Evolutionary conservation across 2,888 invertebrate species (phyloP), one percentile per base, ranked within the genome.

Genomic region (Trissolcus japonicus): DNA sequence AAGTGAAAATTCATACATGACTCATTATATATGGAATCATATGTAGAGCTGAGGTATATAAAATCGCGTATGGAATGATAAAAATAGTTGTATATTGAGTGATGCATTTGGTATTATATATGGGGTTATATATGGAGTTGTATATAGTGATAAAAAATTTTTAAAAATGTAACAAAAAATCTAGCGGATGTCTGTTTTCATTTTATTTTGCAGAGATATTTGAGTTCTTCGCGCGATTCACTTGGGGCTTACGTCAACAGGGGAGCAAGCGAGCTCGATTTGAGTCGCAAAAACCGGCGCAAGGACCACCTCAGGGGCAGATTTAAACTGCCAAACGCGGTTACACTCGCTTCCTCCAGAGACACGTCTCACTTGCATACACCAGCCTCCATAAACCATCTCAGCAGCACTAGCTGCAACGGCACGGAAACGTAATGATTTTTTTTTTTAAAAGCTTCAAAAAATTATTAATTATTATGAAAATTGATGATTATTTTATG

Each of bases 201-300:
- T 82, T 86, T 84, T 82, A 84, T 86, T 80, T 83, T 84, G 86
- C 92, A 93, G 91, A 92, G 92, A 86, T 93, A 93, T 90, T 93
- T 93, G 87, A 92, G 92, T 83, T 91, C 92, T 87, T 94, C 94
- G 83, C 92, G 94, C 83, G 94, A 95, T 88, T 95, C 95, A 85
- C 91, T 94, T 87, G 92, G 93, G 82, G 92, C 93, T 84, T 93
- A 93, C 89, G 91, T 92, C 84, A 93, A 93, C 89, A 91, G 93
- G 83, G 92, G 88, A 82, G 91, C 92, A 86, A 94, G 94, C 89
- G 95, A 95, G 89, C 91, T 95, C 83, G 95, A 95, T 90, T 92
- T 95, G 83, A 94, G 94, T 84, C 92, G 92, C 88, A 94, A 93
- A 86, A 92, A 93, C 72, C 90, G 92, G 84, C 91, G 93, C 83